Conservation (phyloP, 53 echinoderm and acorn worm species). For the Antedon mediterranea region DNA sequence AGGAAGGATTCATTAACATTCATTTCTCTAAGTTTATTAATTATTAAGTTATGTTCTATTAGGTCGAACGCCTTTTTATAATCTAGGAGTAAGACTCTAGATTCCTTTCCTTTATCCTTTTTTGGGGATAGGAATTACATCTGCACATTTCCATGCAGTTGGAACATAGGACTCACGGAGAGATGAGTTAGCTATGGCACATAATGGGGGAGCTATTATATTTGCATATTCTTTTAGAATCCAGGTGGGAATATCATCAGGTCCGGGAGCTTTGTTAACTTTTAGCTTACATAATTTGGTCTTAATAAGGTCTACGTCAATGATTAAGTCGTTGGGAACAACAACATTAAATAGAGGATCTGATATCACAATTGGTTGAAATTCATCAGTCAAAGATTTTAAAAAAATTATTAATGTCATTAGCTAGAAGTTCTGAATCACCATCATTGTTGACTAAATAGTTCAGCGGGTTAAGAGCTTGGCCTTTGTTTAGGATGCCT, state of each 20-base stretch:
- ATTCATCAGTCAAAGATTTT: not conserved
- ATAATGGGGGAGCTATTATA: not conserved
- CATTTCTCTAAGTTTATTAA: no score
- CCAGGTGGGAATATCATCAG: constrained; percentile 11
- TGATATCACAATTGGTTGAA: not conserved
- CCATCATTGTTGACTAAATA: not conserved
- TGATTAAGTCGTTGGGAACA: not conserved
- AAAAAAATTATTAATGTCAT: constrained; percentile 10
- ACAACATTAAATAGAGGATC: not conserved
- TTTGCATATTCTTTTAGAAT: constrained; percentile 4
- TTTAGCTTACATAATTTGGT: not conserved
- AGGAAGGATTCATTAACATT: not conserved
- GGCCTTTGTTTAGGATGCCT: no score
- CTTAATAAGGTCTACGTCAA: not conserved
- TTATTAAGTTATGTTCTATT: no score
- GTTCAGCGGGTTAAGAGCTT: no score
- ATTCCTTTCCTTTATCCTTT: no score
- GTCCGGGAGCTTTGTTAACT: constrained; percentile 5
- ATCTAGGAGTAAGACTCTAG: no score
- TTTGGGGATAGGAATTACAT: constrained; percentile 2
- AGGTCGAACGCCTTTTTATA: no score
- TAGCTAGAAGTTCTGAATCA: not conserved
- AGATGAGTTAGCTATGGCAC: constrained; percentile 2
- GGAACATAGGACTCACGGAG: not conserved
- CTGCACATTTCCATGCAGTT: not conserved